Evolutionary conservation across 2,888 invertebrate species (phyloP).

Genomic region (Augochlorella aurata): DNA sequence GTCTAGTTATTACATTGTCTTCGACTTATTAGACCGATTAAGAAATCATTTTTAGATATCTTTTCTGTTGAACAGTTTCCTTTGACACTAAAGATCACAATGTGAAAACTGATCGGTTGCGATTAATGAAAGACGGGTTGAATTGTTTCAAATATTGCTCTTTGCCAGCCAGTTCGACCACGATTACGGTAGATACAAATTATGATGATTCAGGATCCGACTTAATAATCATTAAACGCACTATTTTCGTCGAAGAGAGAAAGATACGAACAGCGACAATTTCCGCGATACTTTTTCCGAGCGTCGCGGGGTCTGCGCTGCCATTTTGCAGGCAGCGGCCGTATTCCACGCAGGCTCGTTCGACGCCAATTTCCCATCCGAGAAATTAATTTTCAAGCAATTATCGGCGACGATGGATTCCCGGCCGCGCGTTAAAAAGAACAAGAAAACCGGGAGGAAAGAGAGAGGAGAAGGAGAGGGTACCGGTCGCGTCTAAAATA

Average conservation of each 20-base stretch:
- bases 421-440: not conserved
- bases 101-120: too few relatives aligned
- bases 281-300: not conserved
- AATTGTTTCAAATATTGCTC: too few relatives aligned
- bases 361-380: conserved; percentile 32
- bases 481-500: conserved; percentile 59
- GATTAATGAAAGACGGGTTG: too few relatives aligned
- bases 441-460: not conserved
- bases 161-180: too few relatives aligned
- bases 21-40: too few relatives aligned
- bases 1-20: too few relatives aligned
- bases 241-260: not conserved
- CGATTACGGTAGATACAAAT: too few relatives aligned
- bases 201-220: too few relatives aligned
- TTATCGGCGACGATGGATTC: conserved; percentile 32
- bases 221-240: not conserved
- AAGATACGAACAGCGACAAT: not conserved
- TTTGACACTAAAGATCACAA: too few relatives aligned
- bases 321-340: conserved; percentile 1
- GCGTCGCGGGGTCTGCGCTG: not conserved
- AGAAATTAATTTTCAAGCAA: conserved; percentile 48
- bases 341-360: conserved; percentile 20
- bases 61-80: too few relatives aligned
- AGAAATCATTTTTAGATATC: too few relatives aligned
- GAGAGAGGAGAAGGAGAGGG: not conserved